Evolutionary conservation across 2,888 invertebrate genomes (phyloP), one percentile per base, ranked within the genome.

Genomic region (Acanthosoma haemorrhoidale): DNA sequence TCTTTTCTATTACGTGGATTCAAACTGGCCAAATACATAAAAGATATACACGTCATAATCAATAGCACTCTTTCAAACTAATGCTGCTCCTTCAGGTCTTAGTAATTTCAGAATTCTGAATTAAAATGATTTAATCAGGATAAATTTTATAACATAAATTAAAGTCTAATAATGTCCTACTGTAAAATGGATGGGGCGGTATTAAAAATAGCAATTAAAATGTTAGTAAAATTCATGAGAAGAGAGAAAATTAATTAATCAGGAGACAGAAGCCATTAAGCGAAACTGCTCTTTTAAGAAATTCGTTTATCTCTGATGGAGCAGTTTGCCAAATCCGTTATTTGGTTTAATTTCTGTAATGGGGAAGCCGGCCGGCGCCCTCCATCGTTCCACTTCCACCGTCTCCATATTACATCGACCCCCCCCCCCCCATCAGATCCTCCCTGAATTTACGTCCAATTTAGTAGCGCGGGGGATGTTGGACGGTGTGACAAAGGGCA

Each of bases 301-400:
- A 6, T 25, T 51, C 25, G 51, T 51, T 51, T 51, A 51, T 25
- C 51, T 51, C 29, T 51, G 51, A 51, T 51, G 51, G 51, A 13
- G 6, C 13, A 5, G 8, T 25, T 25, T 2, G 51, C 25, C 13
- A 51, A 51, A 51, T 51, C 51, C 51, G n/a, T 51, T 51, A 51
- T 51, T 51, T 51, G 29, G 51, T 51, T 51, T 51, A 51, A 51
- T 51, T 51, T 25, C 51, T 21, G 51, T 51, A 51, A 51, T 51
- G 51, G 51, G 51, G 2, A 21, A 9, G n/a, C 51, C n/a, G 16
- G 13, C 29, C 25, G 25, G n/a, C 25, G 25, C 51, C 51, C 21
- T 51, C n/a, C n/a, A n/a, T n/a, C n/a, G n/a, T n/a, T n/a, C n/a
- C n/a, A n/a, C 29, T 51, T 51, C 25, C 9, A 13, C 21, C 2